phyloP scores from a whole-genome alignment of 2,888 invertebrate genomes.

The Parapristionchus giblindavisi region DNA sequence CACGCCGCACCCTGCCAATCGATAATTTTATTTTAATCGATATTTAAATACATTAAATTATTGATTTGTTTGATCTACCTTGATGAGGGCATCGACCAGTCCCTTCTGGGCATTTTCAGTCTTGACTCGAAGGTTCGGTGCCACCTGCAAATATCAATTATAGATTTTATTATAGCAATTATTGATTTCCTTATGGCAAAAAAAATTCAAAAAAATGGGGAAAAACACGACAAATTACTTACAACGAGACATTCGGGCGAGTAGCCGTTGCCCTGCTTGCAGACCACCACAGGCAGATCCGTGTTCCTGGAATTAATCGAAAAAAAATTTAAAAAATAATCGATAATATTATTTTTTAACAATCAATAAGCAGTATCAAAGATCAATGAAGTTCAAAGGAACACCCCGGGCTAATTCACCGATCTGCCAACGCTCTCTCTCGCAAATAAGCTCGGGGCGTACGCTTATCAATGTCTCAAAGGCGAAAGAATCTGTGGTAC shows the following conservation, averaged over 20 bases:
- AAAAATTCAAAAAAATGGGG: not conserved
- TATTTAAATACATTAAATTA: not conserved
- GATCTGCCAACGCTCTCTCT: no score
- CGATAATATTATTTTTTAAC: no score
- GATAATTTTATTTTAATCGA: not conserved
- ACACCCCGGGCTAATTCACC: no score
- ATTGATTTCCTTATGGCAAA: not conserved
- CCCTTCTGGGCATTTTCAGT: not conserved
- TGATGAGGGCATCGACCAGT: constrained; percentile 2
- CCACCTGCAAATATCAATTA: constrained; percentile 1
- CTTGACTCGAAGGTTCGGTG: constrained; percentile 26
- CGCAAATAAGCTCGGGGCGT: no score
- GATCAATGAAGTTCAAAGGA: no score
- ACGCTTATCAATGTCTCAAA: no score
- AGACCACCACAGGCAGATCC: not conserved
- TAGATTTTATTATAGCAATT: not conserved
- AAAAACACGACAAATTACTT: no score
- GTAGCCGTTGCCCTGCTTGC: not conserved
- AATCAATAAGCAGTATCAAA: no score
- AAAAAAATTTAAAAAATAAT: no score
- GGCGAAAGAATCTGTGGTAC: no score
- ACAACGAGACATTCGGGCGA: constrained; percentile 15
- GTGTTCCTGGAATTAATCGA: no score
- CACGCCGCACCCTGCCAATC: constrained; percentile 10
- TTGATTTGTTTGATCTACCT: not conserved